These are phyloP conservation scores for Phragmatobia fuliginosa DNA, from an alignment of 2,888 invertebrate species.

Conservation along the genomic window DNA sequence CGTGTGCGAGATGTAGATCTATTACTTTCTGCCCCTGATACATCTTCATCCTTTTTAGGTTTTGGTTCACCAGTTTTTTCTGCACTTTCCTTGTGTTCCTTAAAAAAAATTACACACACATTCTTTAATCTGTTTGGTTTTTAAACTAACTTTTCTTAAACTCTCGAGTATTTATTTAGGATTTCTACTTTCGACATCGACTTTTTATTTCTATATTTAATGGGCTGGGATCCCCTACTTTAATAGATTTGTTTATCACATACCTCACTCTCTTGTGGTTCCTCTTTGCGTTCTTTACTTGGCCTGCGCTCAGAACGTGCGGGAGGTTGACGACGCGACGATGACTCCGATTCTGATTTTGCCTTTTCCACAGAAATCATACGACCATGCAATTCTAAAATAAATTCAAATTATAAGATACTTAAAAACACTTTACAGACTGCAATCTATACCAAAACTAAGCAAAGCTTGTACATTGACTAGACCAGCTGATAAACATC, in stretches of 20 bases:
- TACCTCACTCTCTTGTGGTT: slow-evolving; percentile 71
- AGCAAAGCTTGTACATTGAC: too few relatives aligned
- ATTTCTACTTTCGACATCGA: too few relatives aligned
- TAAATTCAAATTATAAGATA: too few relatives aligned
- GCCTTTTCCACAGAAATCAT: slow-evolving; percentile 98
- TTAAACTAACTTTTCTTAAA: too few relatives aligned
- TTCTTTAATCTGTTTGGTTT: too few relatives aligned
- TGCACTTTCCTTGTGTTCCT: slow-evolving; percentile 75
- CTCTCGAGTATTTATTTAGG: too few relatives aligned
- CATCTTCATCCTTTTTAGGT: slow-evolving; percentile 78
- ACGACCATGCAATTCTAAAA: slow-evolving; percentile 94
- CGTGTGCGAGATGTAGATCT: slow-evolving; percentile 72
- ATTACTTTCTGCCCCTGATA: slow-evolving; percentile 72
- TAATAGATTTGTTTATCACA: background rate
- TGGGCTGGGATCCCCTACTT: too few relatives aligned
- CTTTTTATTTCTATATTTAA: too few relatives aligned
- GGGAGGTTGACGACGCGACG: slow-evolving; percentile 72
- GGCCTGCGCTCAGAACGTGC: slow-evolving; percentile 66
- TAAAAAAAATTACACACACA: too few relatives aligned
- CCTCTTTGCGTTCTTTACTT: slow-evolving; percentile 74
- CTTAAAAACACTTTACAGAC: too few relatives aligned
- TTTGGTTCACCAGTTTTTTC: slow-evolving; percentile 66
- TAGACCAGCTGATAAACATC: too few relatives aligned
- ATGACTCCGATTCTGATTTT: slow-evolving; percentile 84
- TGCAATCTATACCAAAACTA: too few relatives aligned